Base-by-base conservation (phyloP, 2,113 vertebrate species). In the Cygnus buccinator region DNA sequence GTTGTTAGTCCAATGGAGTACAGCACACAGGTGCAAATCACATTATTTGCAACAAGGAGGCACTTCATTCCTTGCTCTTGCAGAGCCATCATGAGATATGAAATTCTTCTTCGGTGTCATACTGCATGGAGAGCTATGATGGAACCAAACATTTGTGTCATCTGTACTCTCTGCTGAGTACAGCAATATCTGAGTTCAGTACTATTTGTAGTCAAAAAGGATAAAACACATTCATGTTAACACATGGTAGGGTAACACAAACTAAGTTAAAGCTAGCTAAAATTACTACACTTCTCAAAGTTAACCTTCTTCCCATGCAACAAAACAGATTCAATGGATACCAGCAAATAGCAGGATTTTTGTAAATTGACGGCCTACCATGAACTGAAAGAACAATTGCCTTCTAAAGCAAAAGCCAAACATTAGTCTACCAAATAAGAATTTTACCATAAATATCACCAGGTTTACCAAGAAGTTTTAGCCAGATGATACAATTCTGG, bases 101-200 rank as follows among this genome's bases (percentile, higher is more conserved):
- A 78, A 81, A 59, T 29, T 67, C 11, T 23, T 28, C 35, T 48
- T 28, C 13, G 10, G 2, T 31, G 6, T 13, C 33, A 13, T 37
- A 39, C 22, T 66, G 22, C 41, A 41, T 0, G 0, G 13, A 55
- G 48, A 7, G 21, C 4, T 25, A 5, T 11, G 23, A 31, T n/a
- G 29, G 46, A 87, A 63, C 1, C 2, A 66, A 81, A 57, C 41
- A 7, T 46, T 11, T 22, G 3, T 6, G 2, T 61, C 17, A 59
- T 22, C 23, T 59, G 9, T 63, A 68, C 8, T 19, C 43, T 68
- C 25, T 72, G 13, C 6, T 75, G 19, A 63, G 23, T 58, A 57
- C 21, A 72, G 67, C n/a, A 54, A 61, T 13, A 7, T 46, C 31
- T 43, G 29, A 65, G 3, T 54, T 61, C 35, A 55, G 29, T 20